Conservation (phyloP, 2,797 vertebrate genomes). For the Clamator glandarius region DNA sequence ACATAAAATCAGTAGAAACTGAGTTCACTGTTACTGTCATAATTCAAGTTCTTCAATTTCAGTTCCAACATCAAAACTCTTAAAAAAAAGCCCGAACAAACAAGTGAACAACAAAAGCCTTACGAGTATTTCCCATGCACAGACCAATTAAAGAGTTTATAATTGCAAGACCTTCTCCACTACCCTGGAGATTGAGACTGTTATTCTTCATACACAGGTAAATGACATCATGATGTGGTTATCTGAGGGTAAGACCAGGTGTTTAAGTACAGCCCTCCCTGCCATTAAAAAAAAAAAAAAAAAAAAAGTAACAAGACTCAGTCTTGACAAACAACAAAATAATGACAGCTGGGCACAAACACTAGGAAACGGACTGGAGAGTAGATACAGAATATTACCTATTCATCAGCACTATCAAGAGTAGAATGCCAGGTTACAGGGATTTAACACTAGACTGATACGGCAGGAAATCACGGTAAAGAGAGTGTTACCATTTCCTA, state of each 20-base stretch:
- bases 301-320: not conserved
- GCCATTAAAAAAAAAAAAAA: not conserved
- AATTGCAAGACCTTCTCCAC: not conserved
- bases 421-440: not conserved
- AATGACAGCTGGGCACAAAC: not conserved
- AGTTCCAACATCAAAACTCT: not conserved
- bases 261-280: not conserved
- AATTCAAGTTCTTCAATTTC: not conserved
- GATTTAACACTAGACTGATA: not conserved
- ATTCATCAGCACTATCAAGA: not conserved
- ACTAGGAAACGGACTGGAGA: not conserved
- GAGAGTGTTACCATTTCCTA: not conserved
- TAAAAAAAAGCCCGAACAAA: not conserved
- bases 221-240: not conserved
- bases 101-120: not conserved
- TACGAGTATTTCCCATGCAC: not conserved
- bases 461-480: not conserved
- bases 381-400: not conserved
- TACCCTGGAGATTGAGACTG: not conserved
- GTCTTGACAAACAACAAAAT: not conserved
- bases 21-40: not conserved
- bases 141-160: not conserved
- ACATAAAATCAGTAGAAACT: not conserved
- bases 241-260: not conserved
- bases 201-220: not conserved